Evolutionary conservation across 2,797 vertebrate genomes (phyloP).

Genomic region (Myripristis murdjan): DNA sequence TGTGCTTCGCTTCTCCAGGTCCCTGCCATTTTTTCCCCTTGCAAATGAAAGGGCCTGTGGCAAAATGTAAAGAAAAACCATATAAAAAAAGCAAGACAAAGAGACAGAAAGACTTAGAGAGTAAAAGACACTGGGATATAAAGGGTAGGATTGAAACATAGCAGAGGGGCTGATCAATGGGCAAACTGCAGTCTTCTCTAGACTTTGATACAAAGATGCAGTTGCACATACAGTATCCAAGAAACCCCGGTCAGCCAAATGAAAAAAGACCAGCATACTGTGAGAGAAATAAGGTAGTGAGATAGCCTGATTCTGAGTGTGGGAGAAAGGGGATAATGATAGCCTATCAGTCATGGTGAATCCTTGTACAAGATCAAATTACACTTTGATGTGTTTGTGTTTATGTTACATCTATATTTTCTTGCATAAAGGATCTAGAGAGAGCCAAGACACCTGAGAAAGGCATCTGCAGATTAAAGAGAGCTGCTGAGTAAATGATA

Average conservation of each 20-base stretch:
- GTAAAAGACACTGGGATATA: background rate
- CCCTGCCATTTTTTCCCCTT: background rate
- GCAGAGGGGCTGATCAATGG: background rate
- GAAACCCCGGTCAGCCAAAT: conserved; percentile 16
- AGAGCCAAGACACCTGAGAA: background rate
- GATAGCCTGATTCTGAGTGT: background rate
- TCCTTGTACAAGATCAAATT: background rate
- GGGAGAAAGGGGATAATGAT: conserved; percentile 12
- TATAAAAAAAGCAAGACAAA: background rate
- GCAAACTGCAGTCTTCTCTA: background rate
- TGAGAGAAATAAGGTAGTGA: background rate
- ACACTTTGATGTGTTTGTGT: background rate
- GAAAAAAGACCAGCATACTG: background rate
- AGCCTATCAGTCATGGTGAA: conserved; percentile 6
- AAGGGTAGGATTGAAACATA: background rate
- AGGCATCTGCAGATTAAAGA: background rate
- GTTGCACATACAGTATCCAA: conserved; percentile 1
- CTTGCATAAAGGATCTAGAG: background rate
- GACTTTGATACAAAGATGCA: conserved; percentile 3
- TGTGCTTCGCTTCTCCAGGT: conserved; percentile 5
- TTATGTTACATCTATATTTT: background rate
- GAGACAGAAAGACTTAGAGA: background rate
- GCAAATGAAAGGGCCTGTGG: background rate
- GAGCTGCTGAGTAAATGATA: conserved; percentile 15
- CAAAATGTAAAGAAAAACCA: background rate